Evolutionary conservation across 2,888 invertebrate species (phyloP), one percentile per base, ranked within the genome.

Genomic region (Tricholauxania praeusta): DNA sequence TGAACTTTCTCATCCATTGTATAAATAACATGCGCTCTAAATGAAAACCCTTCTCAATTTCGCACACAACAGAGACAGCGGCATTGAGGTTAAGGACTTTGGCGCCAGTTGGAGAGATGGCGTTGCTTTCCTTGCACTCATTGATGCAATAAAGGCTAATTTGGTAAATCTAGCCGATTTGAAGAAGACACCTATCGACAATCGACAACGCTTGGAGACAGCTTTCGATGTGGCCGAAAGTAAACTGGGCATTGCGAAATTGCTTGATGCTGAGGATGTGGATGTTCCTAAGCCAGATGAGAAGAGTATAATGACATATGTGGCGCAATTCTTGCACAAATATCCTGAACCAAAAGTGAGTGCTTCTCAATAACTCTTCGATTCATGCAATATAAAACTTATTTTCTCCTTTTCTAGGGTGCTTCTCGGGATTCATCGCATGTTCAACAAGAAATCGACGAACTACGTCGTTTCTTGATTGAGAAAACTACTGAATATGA

Each of bases 261-360:
- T 98, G 14, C 89, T 98, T 71, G 98, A 98, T 86, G 95, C 98
- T 5, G 98, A 98, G 89, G 97, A 97, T 88, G 97, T 97, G 67
- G 97, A 98, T 87, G 97, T 97, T 39, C 93, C 95, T 47, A 95
- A 96, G 85, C 98, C 98, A 6, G 98, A 98, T 87, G 98, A 98
- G 87, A 94, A 96, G 88, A 97, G 97, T 76, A 96, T 98, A 81
- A 98, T 98, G 98, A 98, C 98, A 48, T 98, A 98, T 87, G 97
- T 98, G 76, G 97, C 98, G 55, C 98, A 98, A 89, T 98, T 98
- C 89, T 90, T 98, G 84, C 97, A 98, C 87, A 96, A 97, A 89
- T 96, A 95, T 88, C 95, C 95, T 63, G 95, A 96, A 89, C 94
- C 95, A 67, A 94, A 92, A 88, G 91, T 91, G 77, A 83, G 80